Evolutionary conservation across 1,140 invertebrate species (phyloP), one percentile per base, ranked within the genome.

Genomic region (Leptonema lineaticorne): DNA sequence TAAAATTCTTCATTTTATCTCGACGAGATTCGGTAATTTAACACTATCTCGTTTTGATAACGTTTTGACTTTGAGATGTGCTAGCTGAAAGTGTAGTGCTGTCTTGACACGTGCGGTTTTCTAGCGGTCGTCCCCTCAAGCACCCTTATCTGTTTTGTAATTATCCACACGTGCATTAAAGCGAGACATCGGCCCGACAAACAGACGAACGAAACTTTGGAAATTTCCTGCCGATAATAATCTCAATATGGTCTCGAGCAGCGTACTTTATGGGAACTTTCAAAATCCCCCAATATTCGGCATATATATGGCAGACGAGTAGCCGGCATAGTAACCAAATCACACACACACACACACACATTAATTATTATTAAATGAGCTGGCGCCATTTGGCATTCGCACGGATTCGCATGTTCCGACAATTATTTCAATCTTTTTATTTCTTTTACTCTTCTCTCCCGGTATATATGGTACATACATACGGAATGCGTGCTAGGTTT

Each of bases 221-320:
- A 64, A 64, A 64, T 64, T 64, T 64, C 62, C 41, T 53, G 62
- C 62, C 62, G 62, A 64, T 64, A 64, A 64, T 46, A 50, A 64
- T 64, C 62, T 64, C 27, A 30, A 41, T 27, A 33, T 27, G 20
- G 28, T 53, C 24, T 53, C 20, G 48, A 18, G 24, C 24, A 22
- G 50, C 33, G n/a, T n/a, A 59, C 28, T 45, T 45, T 9, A 18
- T 64, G 62, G 27, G 45, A 64, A 64, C 62, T 64, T 62, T 64
- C 41, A 26, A 27, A 14, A 27, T 24, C 41, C 48, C 48, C 48
- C 16, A n/a, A n/a, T n/a, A n/a, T n/a, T n/a, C n/a, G n/a, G n/a
- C n/a, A n/a, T n/a, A n/a, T n/a, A n/a, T n/a, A n/a, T n/a, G n/a
- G n/a, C n/a, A n/a, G n/a, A n/a, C n/a, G n/a, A n/a, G n/a, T n/a